Percentiles rank a stretch among this genome's conserved stretches.
phyloP scores from a whole-genome alignment of 2,113 vertebrate genomes.

The Lampris megalopsis region DNA sequence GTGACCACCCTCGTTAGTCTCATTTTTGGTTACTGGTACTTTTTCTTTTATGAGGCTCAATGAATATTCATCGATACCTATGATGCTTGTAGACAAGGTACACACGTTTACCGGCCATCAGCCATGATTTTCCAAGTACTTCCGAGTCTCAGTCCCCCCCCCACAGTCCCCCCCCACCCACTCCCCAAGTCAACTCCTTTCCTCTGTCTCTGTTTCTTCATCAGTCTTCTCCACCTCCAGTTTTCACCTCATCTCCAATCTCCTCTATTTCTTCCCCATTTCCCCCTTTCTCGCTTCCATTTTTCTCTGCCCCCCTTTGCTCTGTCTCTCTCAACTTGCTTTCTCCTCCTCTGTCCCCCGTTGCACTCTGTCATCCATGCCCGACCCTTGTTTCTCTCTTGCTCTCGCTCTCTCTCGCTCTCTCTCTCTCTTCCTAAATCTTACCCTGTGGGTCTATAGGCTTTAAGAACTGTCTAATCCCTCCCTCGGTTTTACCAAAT shows the following conservation, averaged over 20 bases:
- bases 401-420: background rate
- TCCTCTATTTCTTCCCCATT: constrained; percentile 32
- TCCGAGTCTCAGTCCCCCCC: no score
- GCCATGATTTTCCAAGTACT: no score
- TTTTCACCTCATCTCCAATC: constrained; percentile 55
- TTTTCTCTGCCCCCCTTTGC: background rate
- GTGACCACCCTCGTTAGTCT: no score
- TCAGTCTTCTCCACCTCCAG: constrained; percentile 24
- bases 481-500: constrained; percentile 25
- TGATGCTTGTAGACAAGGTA: no score
- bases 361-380: background rate
- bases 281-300: constrained; percentile 10
- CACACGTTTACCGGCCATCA: no score
- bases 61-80: no score
- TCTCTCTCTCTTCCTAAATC: constrained; percentile 41
- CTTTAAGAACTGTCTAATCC: constrained; percentile 51
- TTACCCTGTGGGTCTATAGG: constrained; percentile 38
- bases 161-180: background rate
- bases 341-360: constrained; percentile 7
- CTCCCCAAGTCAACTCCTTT: constrained; percentile 1
- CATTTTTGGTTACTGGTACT: no score
- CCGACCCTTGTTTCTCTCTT: constrained; percentile 6
- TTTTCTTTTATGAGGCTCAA: no score
- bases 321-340: constrained; percentile 23
- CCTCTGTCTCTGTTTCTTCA: constrained; percentile 31